Percentiles rank a stretch among this genome's conserved stretches.
phyloP scores from a whole-genome alignment of 1,140 invertebrate genomes.

The Listronotus bonariensis region DNA sequence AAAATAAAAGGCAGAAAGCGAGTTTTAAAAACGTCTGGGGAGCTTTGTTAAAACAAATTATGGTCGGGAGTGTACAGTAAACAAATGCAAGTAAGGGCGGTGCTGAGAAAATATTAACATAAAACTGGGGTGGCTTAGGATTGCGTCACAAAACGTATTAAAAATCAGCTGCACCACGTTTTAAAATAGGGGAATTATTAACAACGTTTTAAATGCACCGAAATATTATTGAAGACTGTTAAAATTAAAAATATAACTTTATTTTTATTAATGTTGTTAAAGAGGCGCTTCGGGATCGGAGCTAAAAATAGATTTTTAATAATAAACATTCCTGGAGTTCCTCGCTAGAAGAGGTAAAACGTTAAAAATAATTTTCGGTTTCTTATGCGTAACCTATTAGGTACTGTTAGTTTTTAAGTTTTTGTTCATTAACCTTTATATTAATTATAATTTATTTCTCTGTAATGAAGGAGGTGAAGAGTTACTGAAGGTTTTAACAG shows the following conservation, averaged over 20 bases:
- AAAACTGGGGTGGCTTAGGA: conserved; percentile 36
- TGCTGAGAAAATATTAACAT: conserved; percentile 36
- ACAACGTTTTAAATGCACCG: not conserved
- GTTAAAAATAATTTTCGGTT: conserved; percentile 25
- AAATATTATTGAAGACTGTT: conserved; percentile 1
- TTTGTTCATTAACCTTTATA: too few relatives aligned
- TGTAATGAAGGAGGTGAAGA: too few relatives aligned
- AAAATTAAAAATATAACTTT: conserved; percentile 12
- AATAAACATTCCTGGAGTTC: conserved; percentile 34
- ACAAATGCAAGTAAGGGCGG: conserved; percentile 38
- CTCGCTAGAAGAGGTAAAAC: conserved; percentile 33
- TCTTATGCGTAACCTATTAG: too few relatives aligned
- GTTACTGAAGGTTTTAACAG: too few relatives aligned
- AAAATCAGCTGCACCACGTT: conserved; percentile 22
- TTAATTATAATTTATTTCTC: too few relatives aligned
- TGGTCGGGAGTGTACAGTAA: conserved; percentile 38
- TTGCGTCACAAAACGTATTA: conserved; percentile 24
- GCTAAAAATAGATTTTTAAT: conserved; percentile 39
- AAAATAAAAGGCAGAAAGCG: conserved; percentile 10
- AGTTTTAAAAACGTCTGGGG: conserved; percentile 21
- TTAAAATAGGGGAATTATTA: conserved; percentile 1
- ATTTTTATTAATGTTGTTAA: conserved; percentile 32
- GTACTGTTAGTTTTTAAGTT: too few relatives aligned
- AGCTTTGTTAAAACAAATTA: conserved; percentile 24
- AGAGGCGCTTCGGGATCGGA: conserved; percentile 27